A percentile compares a stretch with the other conserved stretches of the same genome.
phyloP scores from a whole-genome alignment of 2,888 invertebrate species.

The Dryobotodes eremita region DNA sequence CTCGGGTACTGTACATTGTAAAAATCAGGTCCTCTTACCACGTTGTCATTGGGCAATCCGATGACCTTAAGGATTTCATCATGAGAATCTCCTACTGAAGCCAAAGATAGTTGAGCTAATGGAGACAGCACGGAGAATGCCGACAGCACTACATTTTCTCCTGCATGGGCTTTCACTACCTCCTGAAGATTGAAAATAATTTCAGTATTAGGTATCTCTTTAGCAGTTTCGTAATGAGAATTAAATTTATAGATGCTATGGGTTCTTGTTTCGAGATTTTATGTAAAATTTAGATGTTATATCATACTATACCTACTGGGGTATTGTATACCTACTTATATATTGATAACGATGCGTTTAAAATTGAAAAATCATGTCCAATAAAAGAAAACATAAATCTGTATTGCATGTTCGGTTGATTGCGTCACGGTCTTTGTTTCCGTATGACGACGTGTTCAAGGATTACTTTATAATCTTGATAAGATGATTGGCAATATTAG shows the following conservation, averaged over 20 bases:
- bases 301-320: neutral
- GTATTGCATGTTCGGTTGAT: conserved; percentile 33
- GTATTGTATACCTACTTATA: neutral
- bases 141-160: conserved; percentile 83
- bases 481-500: conserved; percentile 33
- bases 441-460: conserved; percentile 26
- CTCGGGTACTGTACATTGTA: neutral
- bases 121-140: conserved; percentile 86
- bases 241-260: neutral
- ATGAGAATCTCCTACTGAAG: conserved; percentile 81
- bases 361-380: conserved; percentile 36
- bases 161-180: conserved; percentile 73
- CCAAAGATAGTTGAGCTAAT: conserved; percentile 81
- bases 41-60: conserved; percentile 79
- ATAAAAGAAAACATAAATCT: conserved; percentile 41
- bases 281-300: neutral
- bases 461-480: conserved; percentile 30
- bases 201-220: neutral
- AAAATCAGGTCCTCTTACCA: conserved; percentile 64
- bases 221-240: neutral
- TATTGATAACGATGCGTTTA: conserved; percentile 12
- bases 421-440: conserved; percentile 55
- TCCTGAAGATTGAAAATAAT: conserved; percentile 72
- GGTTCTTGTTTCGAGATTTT: neutral
- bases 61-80: conserved; percentile 80